Evolutionary conservation across 2,797 vertebrate genomes (phyloP), one percentile per base, ranked within the genome.

Genomic region (Sebastes kiyomatsui): DNA sequence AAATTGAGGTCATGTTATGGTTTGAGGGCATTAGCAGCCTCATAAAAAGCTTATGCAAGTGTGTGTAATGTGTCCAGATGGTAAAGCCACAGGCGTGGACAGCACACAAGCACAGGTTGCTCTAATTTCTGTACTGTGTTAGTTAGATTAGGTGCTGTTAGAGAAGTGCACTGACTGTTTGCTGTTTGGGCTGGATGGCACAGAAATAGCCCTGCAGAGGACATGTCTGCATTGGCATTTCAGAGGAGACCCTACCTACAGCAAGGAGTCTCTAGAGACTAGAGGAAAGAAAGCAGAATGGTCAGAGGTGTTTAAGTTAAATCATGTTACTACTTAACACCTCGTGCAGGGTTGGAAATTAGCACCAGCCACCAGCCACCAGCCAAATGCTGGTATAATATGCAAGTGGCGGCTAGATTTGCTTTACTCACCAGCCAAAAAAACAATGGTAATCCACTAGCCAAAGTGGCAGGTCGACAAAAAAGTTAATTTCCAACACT

Each of bases 61-160:
- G 61, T 32, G 74, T 85, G 68, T 67, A 59, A 67, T 71, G 62
- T 49, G 60, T 75, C 78, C 92, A 91, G 88, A 88, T 88, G 87
- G 90, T 72, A 52, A 79, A 86, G 74, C 83, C 52, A 79, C 77
- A 59, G 79, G 70, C 54, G 4, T 82, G 58, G 52, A 80, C 10
- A 2, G 22, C 28, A 65, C 71, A 64, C 3, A 12, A 23, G 65
- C 74, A 90, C 82, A 83, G 78, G 79, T 77, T 75, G 75, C 67
- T 78, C 32, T 49, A 1, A 7, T 80, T 84, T 88, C 32, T 67
- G 56, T 20, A 25, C 20, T 7, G 23, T 6, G 22, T 64, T 65
- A 32, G 72, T 60, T 38, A 30, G 30, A 68, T 72, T 59, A 58
- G 62, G 72, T 56, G 14, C 62, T 32, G 52, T 67, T n/a, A 58